Evolutionary conservation across 2,888 invertebrate species (phyloP), one percentile per base, ranked within the genome.

Genomic region (Coelinius sp.): DNA sequence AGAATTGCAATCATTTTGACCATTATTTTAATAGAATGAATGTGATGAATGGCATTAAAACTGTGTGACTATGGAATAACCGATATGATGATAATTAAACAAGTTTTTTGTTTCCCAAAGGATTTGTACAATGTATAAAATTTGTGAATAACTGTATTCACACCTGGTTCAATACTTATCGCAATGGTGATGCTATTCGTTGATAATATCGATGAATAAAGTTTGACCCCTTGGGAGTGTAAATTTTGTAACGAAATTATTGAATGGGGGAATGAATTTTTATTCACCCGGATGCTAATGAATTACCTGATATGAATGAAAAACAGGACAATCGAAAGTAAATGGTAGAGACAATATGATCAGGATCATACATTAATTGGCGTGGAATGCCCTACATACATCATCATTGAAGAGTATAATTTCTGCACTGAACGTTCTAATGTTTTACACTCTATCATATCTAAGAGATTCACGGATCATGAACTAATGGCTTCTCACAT

Each of bases 341-440:
- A n/a, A n/a, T n/a, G n/a, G n/a, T 41, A n/a, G 41, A 41, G n/a
- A n/a, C 25, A 53, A 27, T n/a, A 53, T 53, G 24, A 53, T 25
- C n/a, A 25, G 14, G 25, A 27, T 25, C 24, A 53, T 53, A 27
- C 25, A 22, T 41, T 27, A 53, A 25, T 53, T 53, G 53, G 53
- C 27, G 53, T 27, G 27, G 27, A 53, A 53, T 25, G 53, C 53
- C 53, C 53, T n/a, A 53, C n/a, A 27, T 53, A 53, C 25, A 53
- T 5, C 14, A 53, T 12, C 53, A 53, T 7, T 53, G 53, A 27
- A 53, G 53, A 27, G 53, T 12, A 53, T 53, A 27, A 53, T 53
- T 53, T n/a, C n/a, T 25, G 27, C 25, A n/a, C 24, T 53, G n/a
- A 4, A 53, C 53, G 53, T 53, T 53, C 53, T 53, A 53, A 53